Percentiles rank a stretch among this genome's conserved stretches.
phyloP scores from a whole-genome alignment of 2,113 vertebrate genomes.

The Acinonyx jubatus region DNA sequence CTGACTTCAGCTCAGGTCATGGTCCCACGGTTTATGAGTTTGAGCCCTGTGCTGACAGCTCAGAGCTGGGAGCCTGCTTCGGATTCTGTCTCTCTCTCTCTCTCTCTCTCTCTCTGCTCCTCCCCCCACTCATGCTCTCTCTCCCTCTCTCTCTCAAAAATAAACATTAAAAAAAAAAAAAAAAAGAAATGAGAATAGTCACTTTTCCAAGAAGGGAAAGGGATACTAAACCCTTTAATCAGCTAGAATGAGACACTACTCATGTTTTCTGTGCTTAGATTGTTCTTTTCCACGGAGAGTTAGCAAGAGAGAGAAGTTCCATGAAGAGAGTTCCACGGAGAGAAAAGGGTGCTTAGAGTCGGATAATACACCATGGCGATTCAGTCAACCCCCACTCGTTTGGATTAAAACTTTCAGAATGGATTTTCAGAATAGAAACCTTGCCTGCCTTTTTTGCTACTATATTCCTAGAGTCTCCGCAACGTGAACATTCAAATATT shows the following conservation, averaged over 20 bases:
- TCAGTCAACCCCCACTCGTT: background rate
- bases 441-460: background rate
- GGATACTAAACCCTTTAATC: background rate
- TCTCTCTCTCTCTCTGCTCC: no score
- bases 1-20: no score
- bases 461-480: background rate
- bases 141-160: no score
- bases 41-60: no score
- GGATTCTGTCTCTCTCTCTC: no score
- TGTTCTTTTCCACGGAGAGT: background rate
- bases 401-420: background rate
- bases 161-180: no score
- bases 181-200: background rate
- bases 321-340: no score
- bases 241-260: background rate
- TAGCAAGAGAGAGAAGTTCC: background rate
- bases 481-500: background rate
- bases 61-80: no score
- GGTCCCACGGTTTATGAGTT: no score
- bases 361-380: background rate
- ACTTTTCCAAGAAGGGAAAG: conserved; percentile 22
- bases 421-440: background rate
- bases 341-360: background rate
- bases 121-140: no score
- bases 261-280: background rate